Evolutionary conservation across 2,113 vertebrate genomes (phyloP).

Genomic region (Corythornis madagascariensis): DNA sequence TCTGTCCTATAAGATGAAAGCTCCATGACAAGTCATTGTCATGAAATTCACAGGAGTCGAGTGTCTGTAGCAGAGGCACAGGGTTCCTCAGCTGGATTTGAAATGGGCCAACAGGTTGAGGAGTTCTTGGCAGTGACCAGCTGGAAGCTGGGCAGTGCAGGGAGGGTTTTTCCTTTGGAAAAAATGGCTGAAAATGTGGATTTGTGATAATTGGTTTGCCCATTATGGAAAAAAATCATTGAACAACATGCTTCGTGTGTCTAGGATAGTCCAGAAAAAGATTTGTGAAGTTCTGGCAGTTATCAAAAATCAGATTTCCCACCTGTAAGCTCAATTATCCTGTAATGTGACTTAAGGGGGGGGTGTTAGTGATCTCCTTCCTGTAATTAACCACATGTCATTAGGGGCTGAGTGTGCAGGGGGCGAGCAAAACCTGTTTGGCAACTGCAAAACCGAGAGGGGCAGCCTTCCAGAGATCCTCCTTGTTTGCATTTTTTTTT

Average conservation of each 20-base stretch:
- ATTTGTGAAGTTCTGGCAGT: neutral
- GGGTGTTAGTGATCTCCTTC: neutral
- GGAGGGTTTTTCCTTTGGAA: neutral
- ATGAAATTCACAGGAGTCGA: neutral
- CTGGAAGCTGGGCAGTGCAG: rapidly evolving
- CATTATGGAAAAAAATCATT: neutral
- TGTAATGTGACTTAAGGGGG: neutral
- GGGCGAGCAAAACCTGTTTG: neutral
- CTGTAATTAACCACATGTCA: neutral
- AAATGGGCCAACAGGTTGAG: neutral
- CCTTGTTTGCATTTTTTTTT: neutral
- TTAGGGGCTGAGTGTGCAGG: neutral
- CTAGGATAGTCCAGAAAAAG: neutral
- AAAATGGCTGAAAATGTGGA: neutral
- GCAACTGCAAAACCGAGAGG: neutral
- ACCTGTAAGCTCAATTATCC: neutral
- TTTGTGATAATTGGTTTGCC: neutral
- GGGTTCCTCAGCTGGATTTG: neutral
- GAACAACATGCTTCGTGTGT: rapidly evolving
- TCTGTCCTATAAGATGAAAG: neutral
- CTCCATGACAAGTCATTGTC: neutral
- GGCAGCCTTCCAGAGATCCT: neutral
- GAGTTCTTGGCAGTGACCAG: neutral
- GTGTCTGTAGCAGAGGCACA: neutral
- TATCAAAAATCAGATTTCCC: neutral